Conservation (phyloP, 2,113 vertebrate species). For the Donacobius atricapilla region DNA sequence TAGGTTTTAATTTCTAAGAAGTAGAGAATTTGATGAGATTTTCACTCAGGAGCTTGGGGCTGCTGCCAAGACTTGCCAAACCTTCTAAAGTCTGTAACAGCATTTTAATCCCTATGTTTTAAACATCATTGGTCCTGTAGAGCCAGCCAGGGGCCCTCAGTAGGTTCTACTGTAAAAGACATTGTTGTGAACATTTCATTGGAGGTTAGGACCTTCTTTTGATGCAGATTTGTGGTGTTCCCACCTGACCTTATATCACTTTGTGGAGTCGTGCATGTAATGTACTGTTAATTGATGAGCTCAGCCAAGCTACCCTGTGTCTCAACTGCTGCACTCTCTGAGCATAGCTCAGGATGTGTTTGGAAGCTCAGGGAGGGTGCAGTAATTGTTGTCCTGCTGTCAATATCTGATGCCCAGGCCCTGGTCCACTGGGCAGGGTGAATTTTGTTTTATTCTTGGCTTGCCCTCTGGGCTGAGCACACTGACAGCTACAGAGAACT, state of each 20-base stretch:
- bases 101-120: not conserved
- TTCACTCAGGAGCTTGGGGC: not conserved
- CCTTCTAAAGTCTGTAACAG: not conserved
- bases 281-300: not conserved
- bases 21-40: not conserved
- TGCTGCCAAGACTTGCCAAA: not conserved
- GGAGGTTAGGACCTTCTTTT: not conserved
- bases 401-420: not conserved
- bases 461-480: accelerated
- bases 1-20: not conserved
- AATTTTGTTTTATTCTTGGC: not conserved
- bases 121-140: not conserved
- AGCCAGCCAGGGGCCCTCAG: not conserved
- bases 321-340: not conserved
- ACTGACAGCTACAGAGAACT: not conserved
- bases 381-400: not conserved
- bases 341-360: not conserved
- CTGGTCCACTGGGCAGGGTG: not conserved
- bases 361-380: not conserved
- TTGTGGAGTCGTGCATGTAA: not conserved
- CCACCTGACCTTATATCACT: not conserved
- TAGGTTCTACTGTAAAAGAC: not conserved
- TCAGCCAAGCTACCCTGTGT: not conserved
- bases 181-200: not conserved
- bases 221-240: not conserved